A percentile compares a stretch with the other conserved stretches of the same genome.
These are phyloP conservation scores for Lochmaea crataegi DNA, from an alignment of 2,888 invertebrate genomes.

Conservation along the genomic window DNA sequence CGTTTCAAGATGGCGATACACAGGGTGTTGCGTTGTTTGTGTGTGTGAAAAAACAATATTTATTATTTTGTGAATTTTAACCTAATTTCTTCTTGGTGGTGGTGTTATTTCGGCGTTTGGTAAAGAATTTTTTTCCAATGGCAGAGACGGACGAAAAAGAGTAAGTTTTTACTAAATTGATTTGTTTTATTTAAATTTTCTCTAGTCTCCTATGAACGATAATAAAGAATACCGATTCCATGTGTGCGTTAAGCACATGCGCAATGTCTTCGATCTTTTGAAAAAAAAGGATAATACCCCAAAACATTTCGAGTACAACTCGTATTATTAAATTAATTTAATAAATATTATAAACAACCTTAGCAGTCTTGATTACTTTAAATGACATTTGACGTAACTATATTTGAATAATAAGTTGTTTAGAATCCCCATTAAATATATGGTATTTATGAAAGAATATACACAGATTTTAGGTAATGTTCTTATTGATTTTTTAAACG, in stretches of 20 bases:
- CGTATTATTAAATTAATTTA: slow-evolving; percentile 27
- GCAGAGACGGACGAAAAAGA: slow-evolving; percentile 42
- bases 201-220: slow-evolving; percentile 42
- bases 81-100: slow-evolving; percentile 19
- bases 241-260: slow-evolving; percentile 45
- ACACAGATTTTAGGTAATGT: slow-evolving; percentile 13
- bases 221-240: slow-evolving; percentile 44
- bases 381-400: slow-evolving; percentile 11
- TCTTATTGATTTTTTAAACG: slow-evolving; percentile 11
- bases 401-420: not conserved
- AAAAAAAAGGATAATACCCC: slow-evolving; percentile 31
- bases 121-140: slow-evolving; percentile 22
- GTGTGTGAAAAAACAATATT: slow-evolving; percentile 42
- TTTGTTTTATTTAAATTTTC: slow-evolving; percentile 44
- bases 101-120: slow-evolving; percentile 15
- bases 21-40: slow-evolving; percentile 54
- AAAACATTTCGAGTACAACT: slow-evolving; percentile 32
- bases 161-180: slow-evolving; percentile 39
- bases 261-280: slow-evolving; percentile 41
- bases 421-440: not conserved
- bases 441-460: not conserved
- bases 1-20: slow-evolving; percentile 55
- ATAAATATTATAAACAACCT: slow-evolving; percentile 19
- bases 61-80: slow-evolving; percentile 36
- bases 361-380: slow-evolving; percentile 8